A percentile compares a stretch with the other conserved stretches of the same genome.
These are phyloP conservation scores for Atta colombica DNA, from an alignment of 1,140 invertebrate genomes.

Conservation along the genomic window DNA sequence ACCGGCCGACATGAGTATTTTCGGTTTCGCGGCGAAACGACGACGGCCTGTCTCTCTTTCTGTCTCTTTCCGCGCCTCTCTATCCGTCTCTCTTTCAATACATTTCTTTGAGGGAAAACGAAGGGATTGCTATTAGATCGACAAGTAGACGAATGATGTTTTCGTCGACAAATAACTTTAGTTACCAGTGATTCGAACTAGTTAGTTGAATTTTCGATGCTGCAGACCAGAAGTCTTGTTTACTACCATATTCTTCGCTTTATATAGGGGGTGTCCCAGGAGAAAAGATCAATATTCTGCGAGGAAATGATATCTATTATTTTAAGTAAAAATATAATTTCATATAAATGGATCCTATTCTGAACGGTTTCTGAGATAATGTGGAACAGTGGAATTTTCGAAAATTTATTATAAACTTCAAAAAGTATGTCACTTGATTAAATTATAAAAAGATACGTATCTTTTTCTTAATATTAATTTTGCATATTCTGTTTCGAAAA, in stretches of 20 bases:
- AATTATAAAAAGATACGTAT: too few species aligned
- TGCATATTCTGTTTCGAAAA: too few species aligned
- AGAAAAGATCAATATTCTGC: too few species aligned
- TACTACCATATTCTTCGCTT: constrained; percentile 4
- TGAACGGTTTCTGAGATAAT: too few species aligned
- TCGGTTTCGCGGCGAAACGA: constrained; percentile 83
- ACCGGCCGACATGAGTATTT: constrained; percentile 86
- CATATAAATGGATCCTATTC: too few species aligned
- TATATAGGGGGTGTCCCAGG: too few species aligned
- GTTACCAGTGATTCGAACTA: background rate
- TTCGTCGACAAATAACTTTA: background rate
- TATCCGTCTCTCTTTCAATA: constrained; percentile 20
- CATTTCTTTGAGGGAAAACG: constrained; percentile 19
- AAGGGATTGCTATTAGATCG: constrained; percentile 1
- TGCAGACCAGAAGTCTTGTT: background rate
- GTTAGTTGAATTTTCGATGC: background rate
- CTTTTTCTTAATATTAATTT: too few species aligned
- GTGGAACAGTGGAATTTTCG: too few species aligned
- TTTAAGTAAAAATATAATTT: too few species aligned
- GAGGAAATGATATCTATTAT: too few species aligned
- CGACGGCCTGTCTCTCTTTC: constrained; percentile 44
- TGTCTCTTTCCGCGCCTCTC: background rate
- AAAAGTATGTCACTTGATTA: too few species aligned
- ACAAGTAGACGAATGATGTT: constrained; percentile 18
- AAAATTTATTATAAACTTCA: too few species aligned